Conservation (phyloP, 2,888 invertebrate species). For the Salticus scenicus region DNA sequence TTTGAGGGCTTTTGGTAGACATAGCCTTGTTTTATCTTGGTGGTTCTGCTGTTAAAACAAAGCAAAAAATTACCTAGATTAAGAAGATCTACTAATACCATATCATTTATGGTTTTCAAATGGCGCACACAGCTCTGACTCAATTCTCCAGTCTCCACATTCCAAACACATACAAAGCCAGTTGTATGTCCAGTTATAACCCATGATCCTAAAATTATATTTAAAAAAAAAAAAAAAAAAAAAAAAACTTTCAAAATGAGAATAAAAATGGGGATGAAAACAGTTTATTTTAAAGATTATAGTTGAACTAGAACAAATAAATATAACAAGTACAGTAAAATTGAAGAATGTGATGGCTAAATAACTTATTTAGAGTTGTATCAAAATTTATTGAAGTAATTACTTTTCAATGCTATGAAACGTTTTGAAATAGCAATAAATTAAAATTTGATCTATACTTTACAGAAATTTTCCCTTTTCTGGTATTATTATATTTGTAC, state of each 20-base stretch:
- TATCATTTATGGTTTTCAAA: constrained; percentile 36
- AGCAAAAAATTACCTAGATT: constrained; percentile 57
- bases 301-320: neutral
- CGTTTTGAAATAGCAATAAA: no score
- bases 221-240: neutral
- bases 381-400: no score
- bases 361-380: no score
- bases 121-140: constrained; percentile 19
- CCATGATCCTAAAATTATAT: constrained; percentile 38
- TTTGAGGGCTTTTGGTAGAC: no score
- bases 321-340: neutral
- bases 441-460: no score
- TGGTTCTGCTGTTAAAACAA: no score
- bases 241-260: neutral
- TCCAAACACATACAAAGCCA: constrained; percentile 40
- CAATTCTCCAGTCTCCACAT: constrained; percentile 23
- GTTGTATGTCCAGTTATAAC: constrained; percentile 47
- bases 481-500: no score
- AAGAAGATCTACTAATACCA: constrained; percentile 53
- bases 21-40: no score
- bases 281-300: neutral
- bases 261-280: neutral
- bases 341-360: no score
- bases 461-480: no score
- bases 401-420: no score